Evolutionary conservation across 2,888 invertebrate genomes (phyloP).

Genomic region (Acleris laterana): DNA sequence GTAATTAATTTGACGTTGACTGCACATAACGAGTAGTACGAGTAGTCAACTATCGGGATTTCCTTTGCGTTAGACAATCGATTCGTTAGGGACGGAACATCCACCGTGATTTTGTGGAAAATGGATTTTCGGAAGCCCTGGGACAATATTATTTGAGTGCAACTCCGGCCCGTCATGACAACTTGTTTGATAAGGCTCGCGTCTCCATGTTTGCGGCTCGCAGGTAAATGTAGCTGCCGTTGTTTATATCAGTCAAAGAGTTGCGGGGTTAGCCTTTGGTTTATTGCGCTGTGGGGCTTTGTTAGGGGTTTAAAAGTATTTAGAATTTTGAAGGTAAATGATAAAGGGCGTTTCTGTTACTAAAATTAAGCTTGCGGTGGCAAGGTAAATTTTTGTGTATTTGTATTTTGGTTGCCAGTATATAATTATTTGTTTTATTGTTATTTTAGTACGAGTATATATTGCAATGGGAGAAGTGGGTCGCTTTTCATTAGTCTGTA

Average conservation of each 20-base stretch:
- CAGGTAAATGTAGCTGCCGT: constrained; percentile 20
- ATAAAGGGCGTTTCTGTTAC: too few species aligned
- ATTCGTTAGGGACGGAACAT: background rate
- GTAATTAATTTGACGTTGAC: too few species aligned
- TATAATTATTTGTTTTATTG: too few species aligned
- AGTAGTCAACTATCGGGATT: too few species aligned
- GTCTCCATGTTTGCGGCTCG: constrained; percentile 9
- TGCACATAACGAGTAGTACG: too few species aligned
- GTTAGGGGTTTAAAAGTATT: background rate
- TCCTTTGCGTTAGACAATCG: too few species aligned
- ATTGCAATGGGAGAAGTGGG: too few species aligned
- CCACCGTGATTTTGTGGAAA: background rate
- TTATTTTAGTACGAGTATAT: too few species aligned
- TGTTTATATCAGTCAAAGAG: constrained; percentile 29
- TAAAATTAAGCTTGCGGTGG: background rate
- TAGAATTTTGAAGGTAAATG: too few species aligned
- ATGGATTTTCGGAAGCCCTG: background rate
- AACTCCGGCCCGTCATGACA: constrained; percentile 14
- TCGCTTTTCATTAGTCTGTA: too few species aligned
- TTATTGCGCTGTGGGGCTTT: constrained; percentile 7
- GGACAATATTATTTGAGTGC: constrained; percentile 9
- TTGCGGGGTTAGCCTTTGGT: constrained; percentile 9
- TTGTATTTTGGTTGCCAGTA: too few species aligned
- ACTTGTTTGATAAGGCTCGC: constrained; percentile 19
- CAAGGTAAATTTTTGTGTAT: background rate